Evolutionary conservation across 2,113 vertebrate species (phyloP).

Genomic region (Rhea americana): DNA sequence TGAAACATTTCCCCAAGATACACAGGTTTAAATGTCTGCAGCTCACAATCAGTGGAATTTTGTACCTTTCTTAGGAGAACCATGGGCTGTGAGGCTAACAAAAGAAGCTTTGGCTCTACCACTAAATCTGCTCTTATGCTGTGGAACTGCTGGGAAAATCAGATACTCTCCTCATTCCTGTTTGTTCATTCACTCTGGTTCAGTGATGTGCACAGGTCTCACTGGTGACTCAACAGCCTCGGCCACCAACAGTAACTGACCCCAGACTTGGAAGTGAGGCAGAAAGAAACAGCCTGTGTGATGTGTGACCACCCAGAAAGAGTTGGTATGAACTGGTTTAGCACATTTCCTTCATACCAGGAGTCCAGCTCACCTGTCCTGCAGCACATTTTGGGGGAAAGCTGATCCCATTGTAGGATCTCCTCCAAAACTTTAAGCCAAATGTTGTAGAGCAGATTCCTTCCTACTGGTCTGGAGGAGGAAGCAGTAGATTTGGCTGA

Average conservation of each 20-base stretch:
- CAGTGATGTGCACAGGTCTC: not conserved
- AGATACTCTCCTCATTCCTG: not conserved
- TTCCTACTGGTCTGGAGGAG: not conserved
- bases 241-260: not conserved
- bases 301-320: too few relatives aligned
- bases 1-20: not conserved
- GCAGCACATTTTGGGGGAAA: not conserved
- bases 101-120: not conserved
- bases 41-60: not conserved
- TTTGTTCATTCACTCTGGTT: too few relatives aligned
- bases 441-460: not conserved
- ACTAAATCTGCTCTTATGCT: not conserved
- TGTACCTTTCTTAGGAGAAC: not conserved
- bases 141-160: not conserved
- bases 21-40: not conserved
- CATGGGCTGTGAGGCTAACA: fast-evolving
- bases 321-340: not conserved
- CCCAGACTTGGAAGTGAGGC: not conserved
- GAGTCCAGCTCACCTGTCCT: not conserved
- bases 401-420: not conserved
- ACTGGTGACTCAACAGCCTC: not conserved
- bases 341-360: fast-evolving
- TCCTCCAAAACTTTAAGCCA: not conserved
- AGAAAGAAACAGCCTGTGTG: not conserved
- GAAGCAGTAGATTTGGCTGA: not conserved